Conservation (phyloP, 2,888 invertebrate species). For the Chironomus tentans region DNA sequence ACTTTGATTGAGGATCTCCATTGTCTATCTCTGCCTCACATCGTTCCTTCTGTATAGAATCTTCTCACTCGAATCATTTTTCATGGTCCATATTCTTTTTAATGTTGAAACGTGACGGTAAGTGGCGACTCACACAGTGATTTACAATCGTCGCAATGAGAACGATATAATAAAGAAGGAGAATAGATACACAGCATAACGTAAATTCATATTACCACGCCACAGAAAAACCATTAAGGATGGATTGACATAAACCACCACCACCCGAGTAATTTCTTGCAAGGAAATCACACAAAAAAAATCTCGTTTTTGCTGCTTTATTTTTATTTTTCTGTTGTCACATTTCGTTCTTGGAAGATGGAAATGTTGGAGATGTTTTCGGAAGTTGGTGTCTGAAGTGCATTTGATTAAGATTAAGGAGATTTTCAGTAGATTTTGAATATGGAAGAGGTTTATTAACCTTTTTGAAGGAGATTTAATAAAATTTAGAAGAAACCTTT, state of each 20-base stretch:
- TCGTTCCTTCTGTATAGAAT: slow-evolving; percentile 9
- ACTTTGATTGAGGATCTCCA: slow-evolving; percentile 19
- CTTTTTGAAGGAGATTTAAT: too few species aligned
- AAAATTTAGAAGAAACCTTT: too few species aligned
- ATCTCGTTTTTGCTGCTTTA: neutral
- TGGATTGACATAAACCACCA: slow-evolving; percentile 1
- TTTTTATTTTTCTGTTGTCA: neutral
- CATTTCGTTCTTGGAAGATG: neutral
- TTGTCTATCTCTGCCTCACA: neutral
- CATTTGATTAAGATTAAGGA: too few species aligned
- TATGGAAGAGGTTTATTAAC: too few species aligned
- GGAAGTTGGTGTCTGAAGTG: too few species aligned
- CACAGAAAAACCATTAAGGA: neutral
- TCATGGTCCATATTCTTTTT: slow-evolving; percentile 25
- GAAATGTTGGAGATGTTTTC: too few species aligned
- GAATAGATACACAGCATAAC: neutral
- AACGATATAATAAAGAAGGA: neutral
- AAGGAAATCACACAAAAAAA: neutral
- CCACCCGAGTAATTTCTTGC: neutral
- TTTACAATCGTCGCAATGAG: slow-evolving; percentile 19
- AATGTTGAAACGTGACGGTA: slow-evolving; percentile 23
- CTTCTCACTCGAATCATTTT: slow-evolving; percentile 13
- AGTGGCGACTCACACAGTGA: slow-evolving; percentile 23
- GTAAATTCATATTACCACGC: neutral
- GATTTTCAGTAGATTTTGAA: too few species aligned